These are phyloP conservation scores for Hydroisotoma schaefferi DNA, from an alignment of 2,888 invertebrate species.

Conservation along the genomic window DNA sequence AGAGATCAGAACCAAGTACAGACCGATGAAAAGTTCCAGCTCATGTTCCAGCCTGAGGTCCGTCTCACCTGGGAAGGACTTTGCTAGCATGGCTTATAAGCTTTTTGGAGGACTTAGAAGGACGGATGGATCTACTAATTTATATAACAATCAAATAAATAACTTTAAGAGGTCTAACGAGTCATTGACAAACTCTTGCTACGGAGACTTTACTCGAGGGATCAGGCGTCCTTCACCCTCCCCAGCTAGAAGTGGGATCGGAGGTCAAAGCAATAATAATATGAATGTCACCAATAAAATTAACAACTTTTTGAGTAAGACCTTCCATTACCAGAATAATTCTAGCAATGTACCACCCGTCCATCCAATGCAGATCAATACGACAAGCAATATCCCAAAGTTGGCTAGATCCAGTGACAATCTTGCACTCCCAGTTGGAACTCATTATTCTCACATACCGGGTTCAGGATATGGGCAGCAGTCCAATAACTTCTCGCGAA, in stretches of 20 bases:
- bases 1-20: constrained; percentile 74
- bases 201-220: constrained; percentile 44
- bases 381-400: constrained; percentile 41
- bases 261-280: constrained; percentile 1
- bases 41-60: constrained; percentile 44
- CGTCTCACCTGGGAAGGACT: constrained; percentile 43
- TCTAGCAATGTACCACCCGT: constrained; percentile 5
- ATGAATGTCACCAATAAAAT: constrained; percentile 25
- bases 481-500: constrained; percentile 37
- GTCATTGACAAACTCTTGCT: constrained; percentile 45
- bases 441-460: constrained; percentile 32
- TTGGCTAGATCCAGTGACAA: constrained; percentile 44
- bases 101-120: constrained; percentile 41
- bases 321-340: constrained; percentile 24
- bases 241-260: constrained; percentile 18
- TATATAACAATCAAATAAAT: constrained; percentile 32
- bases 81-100: constrained; percentile 44
- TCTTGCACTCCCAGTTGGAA: constrained; percentile 17
- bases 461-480: constrained; percentile 47
- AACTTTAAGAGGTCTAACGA: constrained; percentile 47
- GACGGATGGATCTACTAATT: constrained; percentile 24
- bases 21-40: constrained; percentile 45
- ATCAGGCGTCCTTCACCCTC: constrained; percentile 31
- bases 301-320: constrained; percentile 33
- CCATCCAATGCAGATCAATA: constrained; percentile 42